phyloP scores from a whole-genome alignment of 2,113 vertebrate species.

The Phasianus colchicus region DNA sequence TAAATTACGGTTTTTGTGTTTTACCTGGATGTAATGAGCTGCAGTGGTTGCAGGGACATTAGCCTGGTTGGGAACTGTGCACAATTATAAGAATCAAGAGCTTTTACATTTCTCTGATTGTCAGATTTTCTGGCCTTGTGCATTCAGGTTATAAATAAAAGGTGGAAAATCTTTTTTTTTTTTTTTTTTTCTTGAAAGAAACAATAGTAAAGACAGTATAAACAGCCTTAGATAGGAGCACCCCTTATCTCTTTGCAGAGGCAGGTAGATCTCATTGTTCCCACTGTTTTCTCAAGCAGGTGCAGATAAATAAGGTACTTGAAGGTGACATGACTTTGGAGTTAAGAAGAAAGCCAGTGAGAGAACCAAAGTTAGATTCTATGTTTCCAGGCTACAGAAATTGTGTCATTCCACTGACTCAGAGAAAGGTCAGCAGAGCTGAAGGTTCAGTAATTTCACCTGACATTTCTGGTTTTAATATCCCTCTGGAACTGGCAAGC shows the following conservation, averaged over 20 bases:
- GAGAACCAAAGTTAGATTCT: not conserved
- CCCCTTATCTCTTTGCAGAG: not conserved
- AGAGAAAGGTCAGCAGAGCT: not conserved
- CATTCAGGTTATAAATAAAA: not conserved
- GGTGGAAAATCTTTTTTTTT: not conserved
- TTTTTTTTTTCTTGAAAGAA: not conserved
- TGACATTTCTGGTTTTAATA: not conserved
- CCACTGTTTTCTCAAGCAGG: not conserved
- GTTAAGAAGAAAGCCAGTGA: not conserved
- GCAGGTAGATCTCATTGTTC: not conserved
- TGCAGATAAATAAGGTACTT: not conserved
- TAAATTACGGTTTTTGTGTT: constrained; percentile 7
- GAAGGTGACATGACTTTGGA: not conserved
- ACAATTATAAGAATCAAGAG: not conserved
- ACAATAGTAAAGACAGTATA: not conserved
- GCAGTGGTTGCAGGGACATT: not conserved
- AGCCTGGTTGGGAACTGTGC: not conserved
- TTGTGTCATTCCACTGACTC: not conserved
- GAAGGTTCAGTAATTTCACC: not conserved
- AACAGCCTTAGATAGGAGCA: not conserved
- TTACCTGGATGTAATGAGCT: constrained; percentile 19
- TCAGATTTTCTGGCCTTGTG: not conserved
- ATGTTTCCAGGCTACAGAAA: not conserved
- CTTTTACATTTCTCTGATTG: not conserved
- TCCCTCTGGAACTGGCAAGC: not conserved